A percentile compares a stretch with the other conserved stretches of the same genome.
Conservation (phyloP, 1,140 invertebrate genomes). For the Papilio helenus region DNA sequence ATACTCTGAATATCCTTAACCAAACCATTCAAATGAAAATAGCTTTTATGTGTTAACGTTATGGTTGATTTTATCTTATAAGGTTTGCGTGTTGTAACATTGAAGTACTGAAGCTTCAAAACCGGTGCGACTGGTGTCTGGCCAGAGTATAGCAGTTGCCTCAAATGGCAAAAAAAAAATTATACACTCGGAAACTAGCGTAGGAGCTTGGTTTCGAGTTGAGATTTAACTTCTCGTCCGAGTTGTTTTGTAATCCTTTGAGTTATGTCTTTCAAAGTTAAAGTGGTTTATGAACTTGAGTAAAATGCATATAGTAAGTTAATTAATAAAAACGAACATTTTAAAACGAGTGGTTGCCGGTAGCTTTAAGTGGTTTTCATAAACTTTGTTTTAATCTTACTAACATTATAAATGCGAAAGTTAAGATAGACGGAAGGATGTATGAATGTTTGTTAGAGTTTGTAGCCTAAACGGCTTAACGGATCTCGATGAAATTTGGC, state of each 20-base stretch:
- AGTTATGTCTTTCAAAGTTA: constrained; percentile 6
- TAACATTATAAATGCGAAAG: too few relatives aligned
- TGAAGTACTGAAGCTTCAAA: constrained; percentile 40
- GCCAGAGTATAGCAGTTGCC: constrained; percentile 55
- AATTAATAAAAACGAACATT: background rate
- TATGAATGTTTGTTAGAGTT: too few relatives aligned
- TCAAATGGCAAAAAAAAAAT: constrained; percentile 68
- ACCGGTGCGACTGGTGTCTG: constrained; percentile 72
- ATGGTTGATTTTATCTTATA: constrained; percentile 32
- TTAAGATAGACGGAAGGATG: too few relatives aligned
- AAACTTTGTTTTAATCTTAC: too few relatives aligned
- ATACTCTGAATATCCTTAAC: constrained; percentile 30
- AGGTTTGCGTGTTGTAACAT: constrained; percentile 30
- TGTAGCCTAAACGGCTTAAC: too few relatives aligned
- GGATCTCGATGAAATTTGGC: too few relatives aligned
- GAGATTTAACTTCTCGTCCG: constrained; percentile 42
- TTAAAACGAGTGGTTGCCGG: background rate
- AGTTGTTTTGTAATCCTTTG: constrained; percentile 21
- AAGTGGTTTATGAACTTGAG: background rate
- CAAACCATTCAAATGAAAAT: background rate
- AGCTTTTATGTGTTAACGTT: background rate
- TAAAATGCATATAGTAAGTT: background rate
- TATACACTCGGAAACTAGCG: constrained; percentile 59
- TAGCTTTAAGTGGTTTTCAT: background rate
- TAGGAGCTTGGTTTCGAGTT: constrained; percentile 48